A percentile compares a stretch with the other conserved stretches of the same genome.
phyloP scores from a whole-genome alignment of 2,797 vertebrate genomes.

The Emys orbicularis region DNA sequence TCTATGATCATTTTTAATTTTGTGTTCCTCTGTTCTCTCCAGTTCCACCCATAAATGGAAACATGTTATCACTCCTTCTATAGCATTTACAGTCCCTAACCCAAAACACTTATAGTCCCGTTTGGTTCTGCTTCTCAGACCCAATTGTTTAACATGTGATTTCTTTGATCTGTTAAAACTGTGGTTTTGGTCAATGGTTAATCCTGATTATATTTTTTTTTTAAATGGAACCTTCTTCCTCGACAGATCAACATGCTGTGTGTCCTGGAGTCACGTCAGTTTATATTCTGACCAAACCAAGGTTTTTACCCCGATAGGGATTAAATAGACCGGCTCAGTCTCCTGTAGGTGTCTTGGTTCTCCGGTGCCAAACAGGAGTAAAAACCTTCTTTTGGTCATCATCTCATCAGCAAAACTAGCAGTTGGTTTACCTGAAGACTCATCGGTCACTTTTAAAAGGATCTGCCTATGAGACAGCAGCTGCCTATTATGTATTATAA shows the following conservation, averaged over 20 bases:
- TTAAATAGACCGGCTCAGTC: not conserved
- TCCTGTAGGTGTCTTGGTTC: not conserved
- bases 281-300: not conserved
- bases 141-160: not conserved
- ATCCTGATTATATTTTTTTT: not conserved
- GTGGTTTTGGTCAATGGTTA: not conserved
- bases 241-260: not conserved
- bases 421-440: not conserved
- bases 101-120: not conserved
- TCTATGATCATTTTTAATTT: not conserved
- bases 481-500: not conserved
- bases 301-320: not conserved
- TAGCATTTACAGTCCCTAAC: not conserved
- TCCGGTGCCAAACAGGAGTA: not conserved
- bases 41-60: not conserved
- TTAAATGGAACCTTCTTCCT: not conserved
- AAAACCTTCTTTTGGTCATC: not conserved
- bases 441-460: accelerated
- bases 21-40: not conserved
- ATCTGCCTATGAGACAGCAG: accelerated
- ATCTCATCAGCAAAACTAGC: not conserved
- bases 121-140: not conserved
- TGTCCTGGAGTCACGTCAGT: not conserved
- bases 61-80: not conserved
- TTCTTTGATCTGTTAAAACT: not conserved